Percentiles rank a stretch among this genome's conserved stretches.
Evolutionary conservation across 2,797 vertebrate genomes (phyloP).

Genomic region (Mormyrops boulengeri): DNA sequence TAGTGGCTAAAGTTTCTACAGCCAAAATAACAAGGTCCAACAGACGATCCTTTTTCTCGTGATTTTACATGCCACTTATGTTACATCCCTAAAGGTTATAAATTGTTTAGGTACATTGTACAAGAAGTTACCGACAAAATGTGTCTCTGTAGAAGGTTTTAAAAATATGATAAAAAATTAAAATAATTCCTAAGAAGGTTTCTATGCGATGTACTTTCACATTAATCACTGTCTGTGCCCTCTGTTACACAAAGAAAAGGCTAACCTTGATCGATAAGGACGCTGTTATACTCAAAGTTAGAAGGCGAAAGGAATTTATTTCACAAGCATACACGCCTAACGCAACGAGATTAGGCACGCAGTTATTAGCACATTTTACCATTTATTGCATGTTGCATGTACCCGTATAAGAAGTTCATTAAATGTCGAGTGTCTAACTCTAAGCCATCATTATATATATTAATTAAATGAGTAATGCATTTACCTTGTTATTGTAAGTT

Average conservation of each 20-base stretch:
- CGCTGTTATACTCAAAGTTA: background rate
- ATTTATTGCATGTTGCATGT: background rate
- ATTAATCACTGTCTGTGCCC: background rate
- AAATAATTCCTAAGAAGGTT: background rate
- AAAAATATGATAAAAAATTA: background rate
- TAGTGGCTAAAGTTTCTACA: background rate
- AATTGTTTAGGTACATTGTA: background rate
- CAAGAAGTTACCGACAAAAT: background rate
- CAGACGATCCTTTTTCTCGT: background rate
- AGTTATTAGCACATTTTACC: background rate
- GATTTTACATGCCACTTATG: background rate
- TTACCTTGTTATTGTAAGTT: background rate
- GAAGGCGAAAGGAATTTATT: background rate
- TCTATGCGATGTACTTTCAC: background rate
- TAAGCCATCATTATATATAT: background rate
- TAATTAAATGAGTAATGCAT: background rate
- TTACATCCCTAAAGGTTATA: background rate
- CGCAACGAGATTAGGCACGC: background rate
- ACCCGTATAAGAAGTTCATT: background rate
- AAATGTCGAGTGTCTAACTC: background rate
- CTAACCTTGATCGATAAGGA: background rate
- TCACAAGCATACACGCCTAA: background rate
- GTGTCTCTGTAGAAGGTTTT: background rate
- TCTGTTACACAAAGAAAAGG: background rate
- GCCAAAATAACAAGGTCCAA: background rate